These are phyloP conservation scores for Passer montanus DNA, from an alignment of 2,113 vertebrate species.

Conservation along the genomic window DNA sequence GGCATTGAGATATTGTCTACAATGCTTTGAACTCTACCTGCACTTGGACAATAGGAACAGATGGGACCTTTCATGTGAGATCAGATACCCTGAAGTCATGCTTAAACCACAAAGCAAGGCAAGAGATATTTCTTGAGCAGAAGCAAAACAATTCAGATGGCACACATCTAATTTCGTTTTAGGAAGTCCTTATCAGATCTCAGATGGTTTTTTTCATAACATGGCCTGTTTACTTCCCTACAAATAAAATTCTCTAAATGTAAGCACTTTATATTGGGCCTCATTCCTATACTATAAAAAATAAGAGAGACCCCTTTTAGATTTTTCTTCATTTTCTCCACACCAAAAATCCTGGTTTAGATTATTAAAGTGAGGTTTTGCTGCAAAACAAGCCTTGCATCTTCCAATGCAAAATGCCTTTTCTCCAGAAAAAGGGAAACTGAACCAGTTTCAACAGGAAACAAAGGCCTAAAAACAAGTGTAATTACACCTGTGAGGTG, in stretches of 20 bases:
- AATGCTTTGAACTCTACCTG: neutral
- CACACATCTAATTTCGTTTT: neutral
- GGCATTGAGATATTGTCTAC: neutral
- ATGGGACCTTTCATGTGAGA: no score
- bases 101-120: neutral
- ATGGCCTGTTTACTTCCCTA: no score
- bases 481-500: neutral
- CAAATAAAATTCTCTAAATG: neutral
- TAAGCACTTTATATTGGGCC: neutral
- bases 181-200: neutral
- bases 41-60: neutral
- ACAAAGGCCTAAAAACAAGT: neutral
- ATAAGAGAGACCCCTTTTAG: no score
- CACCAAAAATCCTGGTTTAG: neutral
- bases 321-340: neutral
- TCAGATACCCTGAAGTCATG: neutral
- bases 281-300: neutral
- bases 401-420: neutral
- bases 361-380: neutral
- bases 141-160: neutral
- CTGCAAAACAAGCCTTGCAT: neutral
- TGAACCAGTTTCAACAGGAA: neutral
- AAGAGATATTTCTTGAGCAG: neutral
- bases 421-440: neutral
- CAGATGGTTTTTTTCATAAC: fast-evolving